Evolutionary conservation across 2,888 invertebrate species (phyloP), one percentile per base, ranked within the genome.

Genomic region (Perizoma affinitatum): DNA sequence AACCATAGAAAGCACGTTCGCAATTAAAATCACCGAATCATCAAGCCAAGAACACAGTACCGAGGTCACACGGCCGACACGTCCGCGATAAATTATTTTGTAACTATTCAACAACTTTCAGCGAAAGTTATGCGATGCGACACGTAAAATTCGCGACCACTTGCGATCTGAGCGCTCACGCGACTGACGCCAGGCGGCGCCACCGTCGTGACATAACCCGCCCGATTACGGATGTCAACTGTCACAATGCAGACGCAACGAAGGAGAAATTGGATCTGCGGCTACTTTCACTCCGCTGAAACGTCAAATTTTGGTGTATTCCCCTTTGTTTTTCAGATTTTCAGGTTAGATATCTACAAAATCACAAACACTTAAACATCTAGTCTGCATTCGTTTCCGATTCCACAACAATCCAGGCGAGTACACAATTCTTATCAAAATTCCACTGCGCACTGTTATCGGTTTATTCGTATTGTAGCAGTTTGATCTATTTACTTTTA

Each of bases 141-240:
- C 89, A 90, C 89, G 89, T 87, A 84, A 82, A 87, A 81, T 86
- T 83, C 79, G 82, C 84, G 79, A 84, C 73, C 80, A 72, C 76
- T 79, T 78, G 76, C 78, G 78, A 78, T 78, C 72, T 76, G 83
- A 74, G 74, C 79, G 78, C 44, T 43, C 41, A 63, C 58, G 52
- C 58, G 52, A 63, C 63, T 63, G 58, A 38, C 63, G 36, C 54
- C 38, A 89, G 90, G 82, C 86, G 90, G 89, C 90, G 90, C 86
- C 73, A 71, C 76, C 69, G 76, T 70, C 69, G 70, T 63, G 70
- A 62, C 73, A 70, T 71, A 70, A 74, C 57, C 70, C 78, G 77
- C 59, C 74, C 64, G 66, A 72, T 67, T 72, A 72, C 73, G 66
- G 58, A 79, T 78, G 78, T 77, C 80, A 75, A 67, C 72, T 65